These are phyloP conservation scores for Syrphus vitripennis DNA, from an alignment of 2,888 invertebrate genomes.

Conservation along the genomic window DNA sequence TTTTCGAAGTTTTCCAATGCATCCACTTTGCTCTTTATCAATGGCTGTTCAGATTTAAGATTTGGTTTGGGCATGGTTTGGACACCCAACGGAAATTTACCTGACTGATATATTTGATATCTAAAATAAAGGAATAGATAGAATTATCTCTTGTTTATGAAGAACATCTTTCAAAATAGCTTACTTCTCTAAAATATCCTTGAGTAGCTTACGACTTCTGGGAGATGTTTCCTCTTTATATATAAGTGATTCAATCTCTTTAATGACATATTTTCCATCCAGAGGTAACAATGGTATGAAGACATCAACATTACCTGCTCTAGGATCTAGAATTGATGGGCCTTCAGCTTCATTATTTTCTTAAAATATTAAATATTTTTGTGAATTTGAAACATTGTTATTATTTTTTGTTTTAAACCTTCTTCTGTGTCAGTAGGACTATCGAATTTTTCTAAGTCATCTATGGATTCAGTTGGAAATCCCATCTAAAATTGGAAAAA, in stretches of 20 bases:
- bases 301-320: slow-evolving; percentile 91
- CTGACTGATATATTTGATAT: slow-evolving; percentile 83
- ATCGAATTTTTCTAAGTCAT: slow-evolving; percentile 84
- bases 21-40: slow-evolving; percentile 78
- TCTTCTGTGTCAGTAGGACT: slow-evolving; percentile 77
- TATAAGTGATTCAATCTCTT: slow-evolving; percentile 82
- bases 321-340: slow-evolving; percentile 84
- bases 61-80: slow-evolving; percentile 82
- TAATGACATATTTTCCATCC: slow-evolving; percentile 83
- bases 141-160: background rate
- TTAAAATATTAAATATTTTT: background rate
- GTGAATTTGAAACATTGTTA: background rate
- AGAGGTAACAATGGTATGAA: slow-evolving; percentile 87
- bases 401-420: background rate
- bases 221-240: slow-evolving; percentile 82
- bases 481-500: slow-evolving; percentile 83
- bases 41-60: slow-evolving; percentile 74
- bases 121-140: slow-evolving; percentile 78
- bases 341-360: slow-evolving; percentile 24
- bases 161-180: slow-evolving; percentile 62
- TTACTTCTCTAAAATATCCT: slow-evolving; percentile 82
- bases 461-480: slow-evolving; percentile 87
- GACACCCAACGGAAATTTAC: slow-evolving; percentile 86
- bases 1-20: slow-evolving; percentile 83
- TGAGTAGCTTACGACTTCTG: slow-evolving; percentile 83